Evolutionary conservation across 2,888 invertebrate species (phyloP), one percentile per base, ranked within the genome.

Genomic region (Stenodera caucasica): DNA sequence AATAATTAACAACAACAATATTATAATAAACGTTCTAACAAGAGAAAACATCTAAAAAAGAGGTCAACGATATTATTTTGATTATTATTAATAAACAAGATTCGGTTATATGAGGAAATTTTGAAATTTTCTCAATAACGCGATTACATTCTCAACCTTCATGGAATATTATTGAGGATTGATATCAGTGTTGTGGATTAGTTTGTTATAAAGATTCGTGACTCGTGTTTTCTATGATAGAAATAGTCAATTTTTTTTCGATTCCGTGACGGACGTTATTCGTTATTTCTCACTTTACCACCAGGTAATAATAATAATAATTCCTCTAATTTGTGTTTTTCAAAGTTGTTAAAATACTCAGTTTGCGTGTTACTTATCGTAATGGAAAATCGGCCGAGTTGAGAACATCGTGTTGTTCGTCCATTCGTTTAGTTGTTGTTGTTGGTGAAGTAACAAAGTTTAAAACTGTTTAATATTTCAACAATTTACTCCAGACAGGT

Each of bases 281-380:
- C 23, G 4, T 21, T 11, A 9, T 30, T 26, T 26, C 26, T 26
- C 26, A 30, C 6, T 1, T 9, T 7, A 9, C 30, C 7, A 30
- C 30, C n/a, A n/a, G n/a, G n/a, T n/a, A n/a, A n/a, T n/a, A n/a
- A n/a, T 26, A 26, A 26, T 26, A 26, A 30, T 9, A 30, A 8
- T 30, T 30, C 5, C 30, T 30, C 3, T 26, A 26, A n/a, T 26
- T 45, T 3, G 45, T 21, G 45, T 21, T 45, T 12, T 21, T 2
- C 2, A 26, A 4, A 26, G 2, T 4, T 23, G 2, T 8, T 45
- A 21, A 5, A 21, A 8, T 12, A 23, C 21, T n/a, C n/a, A 21
- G 53, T 53, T 51, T 15, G 53, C 53, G 32, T 53, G 53, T 21
- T 2, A 33, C 12, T 32, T 32, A 52, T 53, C 33, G 29, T 51